Percentiles rank a stretch among this genome's conserved stretches.
phyloP scores from a whole-genome alignment of 2,113 vertebrate species.

The Cygnus atratus region DNA sequence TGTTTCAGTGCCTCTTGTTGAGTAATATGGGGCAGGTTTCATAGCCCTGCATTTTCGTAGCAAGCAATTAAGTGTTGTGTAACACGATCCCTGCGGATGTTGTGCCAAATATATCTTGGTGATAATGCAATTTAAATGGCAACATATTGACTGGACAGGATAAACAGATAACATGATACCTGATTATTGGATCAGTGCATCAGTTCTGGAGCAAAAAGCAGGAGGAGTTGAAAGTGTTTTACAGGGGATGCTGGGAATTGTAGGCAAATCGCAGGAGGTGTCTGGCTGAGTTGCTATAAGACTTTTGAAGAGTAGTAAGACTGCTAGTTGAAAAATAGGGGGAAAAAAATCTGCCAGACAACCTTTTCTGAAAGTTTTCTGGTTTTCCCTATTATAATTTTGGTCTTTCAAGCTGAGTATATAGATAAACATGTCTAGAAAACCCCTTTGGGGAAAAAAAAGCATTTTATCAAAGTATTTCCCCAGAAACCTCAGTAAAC shows the following conservation, averaged over 20 bases:
- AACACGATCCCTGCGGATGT: conserved; percentile 25
- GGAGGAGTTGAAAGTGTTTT: not conserved
- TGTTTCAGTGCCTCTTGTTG: not conserved
- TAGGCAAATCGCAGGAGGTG: not conserved
- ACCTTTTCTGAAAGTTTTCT: not conserved
- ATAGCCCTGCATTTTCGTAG: not conserved
- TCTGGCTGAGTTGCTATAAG: accelerated
- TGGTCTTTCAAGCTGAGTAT: not conserved
- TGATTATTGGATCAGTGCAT: not conserved
- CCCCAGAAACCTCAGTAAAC: not conserved
- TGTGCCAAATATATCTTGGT: not conserved
- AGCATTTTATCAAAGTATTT: not conserved
- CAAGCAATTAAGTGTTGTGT: conserved; percentile 32
- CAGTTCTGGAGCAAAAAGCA: not conserved
- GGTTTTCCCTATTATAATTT: not conserved
- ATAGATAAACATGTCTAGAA: not conserved
- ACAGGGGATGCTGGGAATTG: not conserved
- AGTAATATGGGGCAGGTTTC: not conserved
- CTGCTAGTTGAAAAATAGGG: not conserved
- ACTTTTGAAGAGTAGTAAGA: not conserved
- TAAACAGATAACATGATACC: conserved; percentile 36
- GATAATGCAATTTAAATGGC: conserved; percentile 40
- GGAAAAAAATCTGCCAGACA: not conserved
- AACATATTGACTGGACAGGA: conserved; percentile 6
- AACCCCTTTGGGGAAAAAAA: not conserved